Conservation (phyloP, 2,797 vertebrate genomes). For the Clarias laeviceps region DNA sequence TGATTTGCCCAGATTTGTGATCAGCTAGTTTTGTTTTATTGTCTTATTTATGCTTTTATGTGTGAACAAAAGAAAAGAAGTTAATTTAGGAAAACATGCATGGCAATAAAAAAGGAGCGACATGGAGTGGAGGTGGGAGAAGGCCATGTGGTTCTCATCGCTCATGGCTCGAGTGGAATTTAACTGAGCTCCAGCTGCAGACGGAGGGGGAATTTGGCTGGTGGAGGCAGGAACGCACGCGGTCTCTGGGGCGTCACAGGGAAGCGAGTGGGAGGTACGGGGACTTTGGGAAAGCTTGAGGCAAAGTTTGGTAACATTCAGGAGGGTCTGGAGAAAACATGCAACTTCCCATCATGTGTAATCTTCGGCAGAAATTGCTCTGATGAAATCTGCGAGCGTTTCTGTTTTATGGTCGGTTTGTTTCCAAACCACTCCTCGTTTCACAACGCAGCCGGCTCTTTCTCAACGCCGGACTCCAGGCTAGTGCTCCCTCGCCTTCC, state of each 20-base stretch:
- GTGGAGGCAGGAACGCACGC: slow-evolving; percentile 32
- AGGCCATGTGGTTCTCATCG: slow-evolving; percentile 77
- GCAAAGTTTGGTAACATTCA: slow-evolving; percentile 41
- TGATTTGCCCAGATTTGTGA: not conserved
- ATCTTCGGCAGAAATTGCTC: slow-evolving; percentile 28
- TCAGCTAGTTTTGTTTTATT: not conserved
- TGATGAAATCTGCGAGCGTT: slow-evolving; percentile 38
- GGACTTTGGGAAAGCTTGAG: slow-evolving; percentile 40
- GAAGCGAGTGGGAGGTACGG: slow-evolving; percentile 27
- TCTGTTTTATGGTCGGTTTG: slow-evolving; percentile 12
- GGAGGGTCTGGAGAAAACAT: slow-evolving; percentile 22
- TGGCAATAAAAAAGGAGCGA: slow-evolving; percentile 5
- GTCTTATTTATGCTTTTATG: not conserved
- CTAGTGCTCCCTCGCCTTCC: slow-evolving; percentile 35
- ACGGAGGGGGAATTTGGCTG: slow-evolving; percentile 48
- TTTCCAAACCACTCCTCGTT: slow-evolving; percentile 39
- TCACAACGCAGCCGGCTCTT: slow-evolving; percentile 33
- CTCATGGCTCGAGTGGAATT: slow-evolving; percentile 65
- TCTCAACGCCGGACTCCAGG: slow-evolving; percentile 30
- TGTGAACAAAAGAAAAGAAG: not conserved
- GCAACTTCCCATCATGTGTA: slow-evolving; percentile 26
- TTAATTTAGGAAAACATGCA: slow-evolving; percentile 3
- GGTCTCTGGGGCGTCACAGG: slow-evolving; percentile 37
- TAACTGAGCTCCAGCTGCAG: slow-evolving; percentile 65
- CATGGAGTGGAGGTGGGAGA: slow-evolving; percentile 47